Conservation (phyloP, 2,113 vertebrate genomes). For the Tychaedon coryphoeus region DNA sequence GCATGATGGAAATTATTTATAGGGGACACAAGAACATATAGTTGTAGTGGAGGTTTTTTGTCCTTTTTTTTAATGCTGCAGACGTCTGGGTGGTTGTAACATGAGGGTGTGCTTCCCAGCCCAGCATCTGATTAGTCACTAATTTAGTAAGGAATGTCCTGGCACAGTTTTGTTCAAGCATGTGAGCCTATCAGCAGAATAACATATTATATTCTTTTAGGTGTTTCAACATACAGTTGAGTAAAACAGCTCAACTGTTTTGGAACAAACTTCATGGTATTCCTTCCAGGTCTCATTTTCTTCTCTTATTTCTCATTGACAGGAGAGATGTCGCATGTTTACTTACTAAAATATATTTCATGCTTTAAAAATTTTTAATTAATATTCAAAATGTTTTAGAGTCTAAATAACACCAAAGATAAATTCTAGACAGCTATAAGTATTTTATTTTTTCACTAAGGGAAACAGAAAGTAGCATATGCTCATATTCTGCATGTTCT, state of each 20-base stretch:
- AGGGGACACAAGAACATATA: conserved; percentile 36
- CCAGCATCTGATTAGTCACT: conserved; percentile 71
- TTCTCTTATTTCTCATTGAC: background rate
- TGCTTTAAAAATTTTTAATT: background rate
- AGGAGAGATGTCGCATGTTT: background rate
- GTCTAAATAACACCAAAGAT: background rate
- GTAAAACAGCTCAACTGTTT: background rate
- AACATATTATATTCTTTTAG: conserved; percentile 46
- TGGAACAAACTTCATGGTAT: background rate
- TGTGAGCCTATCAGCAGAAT: conserved; percentile 54
- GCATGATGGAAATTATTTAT: conserved; percentile 64
- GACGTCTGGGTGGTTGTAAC: conserved; percentile 43
- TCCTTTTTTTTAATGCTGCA: background rate
- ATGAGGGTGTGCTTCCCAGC: conserved; percentile 69
- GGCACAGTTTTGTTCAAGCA: conserved; percentile 30
- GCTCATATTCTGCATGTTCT: background rate
- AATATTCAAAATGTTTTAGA: background rate
- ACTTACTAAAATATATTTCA: background rate
- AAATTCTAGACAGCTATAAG: background rate
- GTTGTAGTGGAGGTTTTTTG: background rate
- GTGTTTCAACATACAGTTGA: background rate
- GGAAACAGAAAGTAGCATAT: background rate
- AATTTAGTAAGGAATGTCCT: conserved; percentile 69
- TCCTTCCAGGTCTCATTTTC: background rate
- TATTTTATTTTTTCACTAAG: background rate